Evolutionary conservation across 2,888 invertebrate species (phyloP).

Genomic region (Maniola hyperantus): DNA sequence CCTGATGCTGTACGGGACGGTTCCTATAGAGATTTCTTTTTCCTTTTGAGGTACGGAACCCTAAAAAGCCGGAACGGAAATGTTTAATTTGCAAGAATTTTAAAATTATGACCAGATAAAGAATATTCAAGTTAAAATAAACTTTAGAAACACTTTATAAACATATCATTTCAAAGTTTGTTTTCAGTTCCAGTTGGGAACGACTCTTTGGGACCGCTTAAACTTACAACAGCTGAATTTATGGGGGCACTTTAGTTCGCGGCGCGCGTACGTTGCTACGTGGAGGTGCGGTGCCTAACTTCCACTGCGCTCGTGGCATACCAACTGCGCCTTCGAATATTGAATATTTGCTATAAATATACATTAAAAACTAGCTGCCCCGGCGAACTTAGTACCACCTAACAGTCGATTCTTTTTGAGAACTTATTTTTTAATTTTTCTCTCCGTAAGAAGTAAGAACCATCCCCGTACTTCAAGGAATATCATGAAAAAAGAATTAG

Average conservation of each 20-base stretch:
- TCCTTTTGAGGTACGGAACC: no score
- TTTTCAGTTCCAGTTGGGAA: constrained; percentile 48
- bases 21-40: no score
- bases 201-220: constrained; percentile 56
- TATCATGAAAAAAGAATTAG: no score
- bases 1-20: background rate
- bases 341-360: background rate
- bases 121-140: constrained; percentile 2
- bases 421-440: no score
- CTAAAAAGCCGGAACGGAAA: background rate
- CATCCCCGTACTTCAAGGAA: no score
- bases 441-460: no score
- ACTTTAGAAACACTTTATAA: constrained; percentile 16
- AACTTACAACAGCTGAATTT: constrained; percentile 74
- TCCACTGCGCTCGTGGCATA: constrained; percentile 14
- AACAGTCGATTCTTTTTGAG: no score
- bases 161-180: constrained; percentile 21
- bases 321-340: constrained; percentile 11
- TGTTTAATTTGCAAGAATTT: background rate
- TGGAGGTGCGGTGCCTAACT: constrained; percentile 45
- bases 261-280: constrained; percentile 46
- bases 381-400: no score
- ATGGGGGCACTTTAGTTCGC: constrained; percentile 50
- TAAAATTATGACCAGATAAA: background rate
- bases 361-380: no score